Conservation (phyloP, 2,113 vertebrate species). For the Epinephelus cyanopodus region DNA sequence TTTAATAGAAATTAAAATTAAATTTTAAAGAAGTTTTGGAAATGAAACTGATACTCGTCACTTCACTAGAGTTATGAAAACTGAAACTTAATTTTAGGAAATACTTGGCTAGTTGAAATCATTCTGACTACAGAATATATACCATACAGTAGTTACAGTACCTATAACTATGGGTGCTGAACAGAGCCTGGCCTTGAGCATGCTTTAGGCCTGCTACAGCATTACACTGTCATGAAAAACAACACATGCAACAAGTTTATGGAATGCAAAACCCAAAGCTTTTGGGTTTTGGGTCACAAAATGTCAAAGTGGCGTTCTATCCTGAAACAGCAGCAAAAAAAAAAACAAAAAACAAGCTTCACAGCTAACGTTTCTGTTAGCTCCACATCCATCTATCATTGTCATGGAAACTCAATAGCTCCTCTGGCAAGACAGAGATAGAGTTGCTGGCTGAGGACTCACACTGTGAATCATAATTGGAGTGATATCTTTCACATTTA, state of each 20-base stretch:
- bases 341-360: conserved; percentile 20
- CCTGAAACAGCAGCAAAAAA: conserved; percentile 26
- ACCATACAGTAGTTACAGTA: too few relatives aligned
- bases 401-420: conserved; percentile 45
- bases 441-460: conserved; percentile 17
- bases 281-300: not conserved
- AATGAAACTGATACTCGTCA: not conserved
- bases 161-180: conserved; percentile 2
- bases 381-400: conserved; percentile 15
- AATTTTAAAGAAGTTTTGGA: not conserved
- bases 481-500: conserved; percentile 23
- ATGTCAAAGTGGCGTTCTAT: not conserved
- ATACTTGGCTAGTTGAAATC: not conserved
- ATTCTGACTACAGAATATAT: not conserved
- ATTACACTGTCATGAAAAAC: conserved; percentile 12
- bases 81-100: not conserved
- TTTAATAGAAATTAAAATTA: not conserved
- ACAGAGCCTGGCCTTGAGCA: conserved; percentile 30
- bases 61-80: not conserved
- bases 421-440: conserved; percentile 14
- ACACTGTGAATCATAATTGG: conserved; percentile 28
- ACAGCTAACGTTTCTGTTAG: conserved; percentile 35
- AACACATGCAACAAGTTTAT: not conserved
- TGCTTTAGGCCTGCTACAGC: conserved; percentile 1
- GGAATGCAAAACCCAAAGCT: not conserved